A percentile compares a stretch with the other conserved stretches of the same genome.
Evolutionary conservation across 2,888 invertebrate genomes (phyloP).

Genomic region (Folsomia manolachei): DNA sequence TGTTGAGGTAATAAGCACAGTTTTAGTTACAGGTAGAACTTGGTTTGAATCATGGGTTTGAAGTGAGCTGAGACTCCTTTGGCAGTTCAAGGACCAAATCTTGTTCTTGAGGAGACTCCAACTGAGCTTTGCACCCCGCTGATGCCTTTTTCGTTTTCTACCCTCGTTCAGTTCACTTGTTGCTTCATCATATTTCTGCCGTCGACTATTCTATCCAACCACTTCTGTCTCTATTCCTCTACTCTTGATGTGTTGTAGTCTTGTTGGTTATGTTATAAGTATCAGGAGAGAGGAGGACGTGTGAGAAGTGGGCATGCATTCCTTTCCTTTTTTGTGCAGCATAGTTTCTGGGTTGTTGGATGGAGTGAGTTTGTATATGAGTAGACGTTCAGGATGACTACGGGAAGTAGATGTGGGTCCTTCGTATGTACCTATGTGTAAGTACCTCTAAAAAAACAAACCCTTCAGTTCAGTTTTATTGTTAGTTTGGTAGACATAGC

Average conservation of each 20-base stretch:
- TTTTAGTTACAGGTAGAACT: no score
- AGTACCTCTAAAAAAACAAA: no score
- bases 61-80: conserved; percentile 23
- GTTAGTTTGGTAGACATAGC: no score
- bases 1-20: no score
- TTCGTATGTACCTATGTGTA: no score
- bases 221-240: background rate
- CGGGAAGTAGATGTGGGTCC: no score
- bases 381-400: no score
- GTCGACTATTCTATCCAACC: background rate
- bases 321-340: conserved; percentile 19
- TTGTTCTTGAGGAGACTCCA: conserved; percentile 48
- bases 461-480: no score
- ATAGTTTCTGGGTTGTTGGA: no score
- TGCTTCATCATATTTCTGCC: conserved; percentile 2
- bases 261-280: no score
- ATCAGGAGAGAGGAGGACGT: conserved; percentile 17
- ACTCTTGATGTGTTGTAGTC: background rate
- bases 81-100: conserved; percentile 50
- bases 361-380: no score
- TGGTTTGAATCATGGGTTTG: no score
- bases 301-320: conserved; percentile 31
- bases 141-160: conserved; percentile 47
- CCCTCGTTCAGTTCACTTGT: conserved; percentile 1
- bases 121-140: conserved; percentile 49